Base-by-base conservation (phyloP, 2,888 invertebrate genomes). In the Eubasilissa splendida region DNA sequence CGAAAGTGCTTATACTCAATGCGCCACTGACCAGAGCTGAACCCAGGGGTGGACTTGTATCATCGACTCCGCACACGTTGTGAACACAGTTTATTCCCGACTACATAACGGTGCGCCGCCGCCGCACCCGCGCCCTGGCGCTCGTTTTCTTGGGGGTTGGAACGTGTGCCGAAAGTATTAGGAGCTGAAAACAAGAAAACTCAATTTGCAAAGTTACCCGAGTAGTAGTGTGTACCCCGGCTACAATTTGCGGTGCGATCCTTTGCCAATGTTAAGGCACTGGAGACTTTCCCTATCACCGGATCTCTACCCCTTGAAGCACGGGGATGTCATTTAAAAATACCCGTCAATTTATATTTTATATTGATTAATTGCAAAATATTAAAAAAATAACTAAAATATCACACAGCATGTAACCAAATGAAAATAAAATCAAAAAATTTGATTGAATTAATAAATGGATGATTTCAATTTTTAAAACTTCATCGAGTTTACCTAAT, bases 111-210 rank as follows among this genome's bases (percentile, higher is more conserved):
- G 31, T 50, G 66, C 66, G 42, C 66, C 42, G 31, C 63, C 33
- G 2, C 31, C 63, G 33, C 5, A 10, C 31, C 22, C 42, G 42
- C 42, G 42, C 42, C 63, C 42, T 63, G 60, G 66, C 50, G 68
- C 14, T 33, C 68, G 58, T n/a, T n/a, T 58, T 58, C 58, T 58
- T 50, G 50, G 31, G n/a, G 50, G 68, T 68, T 31, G 63, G 77
- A 54, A 83, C 83, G 83, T 81, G 83, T 81, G 81, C 73, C 60
- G 83, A 81, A 83, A 83, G 81, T 83, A 81, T 83, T 81, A 83
- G 79, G 79, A 81, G 75, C 81, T 76, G 80, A 80, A 83, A 83
- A 83, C 81, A 83, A 83, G 83, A 81, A 83, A 83, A 83, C 81
- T 83, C 83, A 83, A 83, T 83, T 83, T 83, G 81, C 77, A 80